These are phyloP conservation scores for Nematostella vectensis DNA, from an alignment of 92 coral and sea anemone species.

Conservation along the genomic window DNA sequence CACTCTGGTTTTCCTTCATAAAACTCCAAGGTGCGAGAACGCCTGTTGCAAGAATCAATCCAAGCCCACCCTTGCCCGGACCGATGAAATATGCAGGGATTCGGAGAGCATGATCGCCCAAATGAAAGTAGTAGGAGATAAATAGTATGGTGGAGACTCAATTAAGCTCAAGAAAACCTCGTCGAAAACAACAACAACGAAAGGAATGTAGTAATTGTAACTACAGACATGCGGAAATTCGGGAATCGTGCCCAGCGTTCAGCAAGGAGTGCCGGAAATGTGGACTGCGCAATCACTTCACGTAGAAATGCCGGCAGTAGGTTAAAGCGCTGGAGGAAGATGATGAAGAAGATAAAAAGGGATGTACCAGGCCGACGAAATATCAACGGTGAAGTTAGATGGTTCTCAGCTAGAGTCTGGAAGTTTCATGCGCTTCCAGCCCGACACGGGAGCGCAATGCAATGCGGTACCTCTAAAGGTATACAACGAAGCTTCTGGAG, in stretches of 20 bases:
- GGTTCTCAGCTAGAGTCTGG: constrained; percentile 44
- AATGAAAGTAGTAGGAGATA: constrained; percentile 34
- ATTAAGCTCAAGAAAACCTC: constrained; percentile 3
- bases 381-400: constrained; percentile 26
- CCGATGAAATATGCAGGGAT: constrained; percentile 37
- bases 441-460: constrained; percentile 34
- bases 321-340: constrained; percentile 3
- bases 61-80: constrained; percentile 25
- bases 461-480: constrained; percentile 18
- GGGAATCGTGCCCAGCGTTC: constrained; percentile 22
- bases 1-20: too few species aligned
- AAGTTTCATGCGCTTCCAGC: too few species aligned
- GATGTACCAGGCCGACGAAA: too few species aligned
- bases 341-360: constrained; percentile 6
- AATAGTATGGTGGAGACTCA: too few species aligned
- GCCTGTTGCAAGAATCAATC: constrained; percentile 30
- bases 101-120: constrained; percentile 32
- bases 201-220: constrained; percentile 22
- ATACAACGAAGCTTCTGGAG: constrained; percentile 14
- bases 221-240: constrained; percentile 15
- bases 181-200: constrained; percentile 18
- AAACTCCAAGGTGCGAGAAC: constrained; percentile 34
- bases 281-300: constrained; percentile 26
- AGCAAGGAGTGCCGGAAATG: constrained; percentile 26
- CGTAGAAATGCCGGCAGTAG: constrained; percentile 11